Percentiles rank a stretch among this genome's conserved stretches.
Conservation (phyloP, 2,797 vertebrate species). For the Arctocebus calabarensis region DNA sequence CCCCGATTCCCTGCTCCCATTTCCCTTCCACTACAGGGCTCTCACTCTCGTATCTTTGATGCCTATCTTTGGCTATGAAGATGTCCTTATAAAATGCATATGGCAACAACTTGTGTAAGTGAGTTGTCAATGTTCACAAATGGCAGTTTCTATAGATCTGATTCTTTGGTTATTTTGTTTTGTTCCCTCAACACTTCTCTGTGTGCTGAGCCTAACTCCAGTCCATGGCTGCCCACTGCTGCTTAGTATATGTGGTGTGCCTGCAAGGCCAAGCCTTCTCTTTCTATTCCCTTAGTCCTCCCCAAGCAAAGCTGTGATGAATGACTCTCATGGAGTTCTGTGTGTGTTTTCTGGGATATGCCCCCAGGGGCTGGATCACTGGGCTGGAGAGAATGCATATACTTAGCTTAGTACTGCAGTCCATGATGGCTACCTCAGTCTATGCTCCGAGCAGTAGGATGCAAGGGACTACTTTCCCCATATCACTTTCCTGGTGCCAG, state of each 20-base stretch:
- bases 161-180: background rate
- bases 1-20: background rate
- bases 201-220: background rate
- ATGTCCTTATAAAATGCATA: background rate
- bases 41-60: background rate
- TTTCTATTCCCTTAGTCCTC: background rate
- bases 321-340: background rate
- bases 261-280: fast-evolving
- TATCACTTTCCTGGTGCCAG: background rate
- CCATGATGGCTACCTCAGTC: background rate
- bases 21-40: background rate
- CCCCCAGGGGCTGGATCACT: background rate
- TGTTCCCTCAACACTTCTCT: background rate
- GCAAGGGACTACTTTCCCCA: background rate
- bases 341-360: background rate
- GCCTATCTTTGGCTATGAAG: background rate
- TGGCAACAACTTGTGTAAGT: background rate
- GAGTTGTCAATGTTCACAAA: background rate
- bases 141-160: background rate
- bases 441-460: background rate
- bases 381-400: background rate
- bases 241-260: background rate
- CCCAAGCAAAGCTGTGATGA: background rate
- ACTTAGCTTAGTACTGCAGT: background rate
- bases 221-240: background rate